A percentile compares a stretch with the other conserved stretches of the same genome.
These are phyloP conservation scores for Elegia similella DNA, from an alignment of 2,888 invertebrate genomes.

Conservation along the genomic window DNA sequence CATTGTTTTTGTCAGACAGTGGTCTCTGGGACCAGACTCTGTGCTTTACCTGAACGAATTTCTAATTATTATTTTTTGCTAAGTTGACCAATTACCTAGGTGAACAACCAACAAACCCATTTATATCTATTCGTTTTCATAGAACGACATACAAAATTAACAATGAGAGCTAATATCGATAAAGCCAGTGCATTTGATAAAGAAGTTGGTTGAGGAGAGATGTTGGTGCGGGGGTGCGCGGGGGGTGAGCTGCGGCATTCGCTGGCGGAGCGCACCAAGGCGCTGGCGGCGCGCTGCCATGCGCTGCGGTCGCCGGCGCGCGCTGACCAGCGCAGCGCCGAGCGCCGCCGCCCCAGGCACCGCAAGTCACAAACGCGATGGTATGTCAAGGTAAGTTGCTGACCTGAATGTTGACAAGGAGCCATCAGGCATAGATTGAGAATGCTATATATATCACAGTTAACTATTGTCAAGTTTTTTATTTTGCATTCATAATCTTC, in stretches of 20 bases:
- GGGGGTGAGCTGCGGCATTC: constrained; percentile 74
- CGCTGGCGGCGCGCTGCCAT: constrained; percentile 74
- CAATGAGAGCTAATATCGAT: constrained; percentile 39
- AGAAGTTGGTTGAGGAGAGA: constrained; percentile 53
- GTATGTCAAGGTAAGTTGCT: constrained; percentile 87
- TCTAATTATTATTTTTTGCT: too few relatives aligned
- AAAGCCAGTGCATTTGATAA: constrained; percentile 34
- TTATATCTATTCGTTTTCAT: not conserved
- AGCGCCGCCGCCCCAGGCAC: constrained; percentile 67
- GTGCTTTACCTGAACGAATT: too few relatives aligned
- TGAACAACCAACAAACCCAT: too few relatives aligned
- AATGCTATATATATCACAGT: too few relatives aligned
- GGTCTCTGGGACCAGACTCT: too few relatives aligned
- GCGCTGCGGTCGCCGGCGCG: constrained; percentile 70
- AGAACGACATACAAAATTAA: constrained; percentile 21
- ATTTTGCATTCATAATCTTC: too few relatives aligned
- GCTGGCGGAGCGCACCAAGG: constrained; percentile 75
- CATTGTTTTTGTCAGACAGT: too few relatives aligned
- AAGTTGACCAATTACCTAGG: too few relatives aligned
- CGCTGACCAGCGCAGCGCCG: constrained; percentile 50
- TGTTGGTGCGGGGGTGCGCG: constrained; percentile 73
- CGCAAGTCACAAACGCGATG: constrained; percentile 83
- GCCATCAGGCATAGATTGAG: constrained; percentile 13
- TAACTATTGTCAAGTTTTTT: too few relatives aligned
- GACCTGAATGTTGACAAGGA: constrained; percentile 21